Evolutionary conservation across 2,113 vertebrate genomes (phyloP).

Genomic region (Lota lota): DNA sequence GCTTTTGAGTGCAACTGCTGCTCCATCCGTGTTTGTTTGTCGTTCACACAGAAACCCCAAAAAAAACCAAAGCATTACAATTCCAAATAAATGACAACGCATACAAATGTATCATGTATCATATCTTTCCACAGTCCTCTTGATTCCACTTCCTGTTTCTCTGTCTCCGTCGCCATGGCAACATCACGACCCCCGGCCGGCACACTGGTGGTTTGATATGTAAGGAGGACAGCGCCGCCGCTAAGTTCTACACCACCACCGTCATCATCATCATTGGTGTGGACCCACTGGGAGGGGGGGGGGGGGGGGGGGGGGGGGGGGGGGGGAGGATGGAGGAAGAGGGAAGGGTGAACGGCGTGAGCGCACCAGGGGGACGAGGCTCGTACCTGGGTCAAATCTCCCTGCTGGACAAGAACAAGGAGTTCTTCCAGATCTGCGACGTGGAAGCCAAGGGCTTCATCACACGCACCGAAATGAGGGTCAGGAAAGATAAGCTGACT

Average conservation of each 20-base stretch:
- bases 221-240: slow-evolving; percentile 18
- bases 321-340: slow-evolving; percentile 47
- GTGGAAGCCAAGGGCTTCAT: slow-evolving; percentile 87
- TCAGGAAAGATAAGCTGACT: slow-evolving; percentile 48
- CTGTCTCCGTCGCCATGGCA: no score
- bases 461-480: slow-evolving; percentile 85
- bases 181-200: background rate
- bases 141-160: no score
- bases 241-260: slow-evolving; percentile 6
- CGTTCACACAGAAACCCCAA: no score
- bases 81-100: no score
- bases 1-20: no score
- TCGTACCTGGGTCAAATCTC: slow-evolving; percentile 49
- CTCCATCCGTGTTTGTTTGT: no score
- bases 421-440: slow-evolving; percentile 92
- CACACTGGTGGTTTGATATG: background rate
- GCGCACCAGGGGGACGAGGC: slow-evolving; percentile 30
- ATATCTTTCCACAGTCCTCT: background rate
- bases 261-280: no score
- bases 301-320: no score
- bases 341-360: slow-evolving; percentile 31
- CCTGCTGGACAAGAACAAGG: slow-evolving; percentile 79
- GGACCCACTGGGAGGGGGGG: no score
- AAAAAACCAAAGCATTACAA: no score
- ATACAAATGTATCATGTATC: slow-evolving; percentile 11